Evolutionary conservation across 2,888 invertebrate species (phyloP), one percentile per base, ranked within the genome.

Genomic region (Rhagophthalmus giganteus): DNA sequence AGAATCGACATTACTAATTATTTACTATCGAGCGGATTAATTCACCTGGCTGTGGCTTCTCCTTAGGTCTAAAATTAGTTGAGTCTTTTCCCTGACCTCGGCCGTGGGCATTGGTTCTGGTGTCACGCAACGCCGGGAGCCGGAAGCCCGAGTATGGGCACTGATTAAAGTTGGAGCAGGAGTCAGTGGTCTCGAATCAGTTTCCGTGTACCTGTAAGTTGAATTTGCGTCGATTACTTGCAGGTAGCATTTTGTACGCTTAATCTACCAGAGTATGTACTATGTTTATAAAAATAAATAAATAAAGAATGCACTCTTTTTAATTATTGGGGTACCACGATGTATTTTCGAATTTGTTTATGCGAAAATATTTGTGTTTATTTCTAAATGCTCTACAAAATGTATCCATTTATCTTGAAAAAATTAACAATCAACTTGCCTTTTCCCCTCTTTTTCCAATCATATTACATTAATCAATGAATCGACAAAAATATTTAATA

Each of bases 161-260:
- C 88, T 88, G 4, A 84, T 85, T 2, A 87, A 78, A 1, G 88
- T 88, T 0, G 89, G 89, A 0, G 89, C 85, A 0, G 91, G 91
- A 0, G 90, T 90, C 56, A 86, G 73, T 0, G 91, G 90, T 13
- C 91, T 78, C 0, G 91, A 92, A 69, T 91, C 91, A 0, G 90
- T 91, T 62, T 90, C 90, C 0, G 90, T 87, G 65, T 90, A 91
- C 55, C 87, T 85, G 54, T 26, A 7, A n/a, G 3, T 20, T 3
- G 20, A 20, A 20, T 20, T 20, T 6, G 8, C 1, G 14, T 33
- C n/a, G n/a, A n/a, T n/a, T n/a, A n/a, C n/a, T n/a, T n/a, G n/a
- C n/a, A n/a, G n/a, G n/a, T n/a, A n/a, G n/a, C n/a, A n/a, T n/a
- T n/a, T n/a, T n/a, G n/a, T n/a, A n/a, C n/a, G n/a, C n/a, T n/a